phyloP scores from a whole-genome alignment of 2,888 invertebrate species.

The Acanthoscelides obtectus region DNA sequence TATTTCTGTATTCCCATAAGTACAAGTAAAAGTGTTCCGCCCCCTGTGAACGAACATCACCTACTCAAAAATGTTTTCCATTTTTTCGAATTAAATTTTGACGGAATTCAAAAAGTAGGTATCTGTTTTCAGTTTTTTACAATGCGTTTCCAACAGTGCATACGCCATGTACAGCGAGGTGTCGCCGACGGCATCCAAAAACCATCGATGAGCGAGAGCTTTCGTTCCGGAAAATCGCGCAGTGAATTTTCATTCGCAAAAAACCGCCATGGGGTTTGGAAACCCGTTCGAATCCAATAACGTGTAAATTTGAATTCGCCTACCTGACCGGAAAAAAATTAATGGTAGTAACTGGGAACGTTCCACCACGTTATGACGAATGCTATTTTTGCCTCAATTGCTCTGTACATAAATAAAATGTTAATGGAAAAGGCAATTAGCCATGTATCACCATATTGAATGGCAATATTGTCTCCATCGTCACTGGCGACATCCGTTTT shows the following conservation, averaged over 20 bases:
- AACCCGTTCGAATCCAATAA: conserved; percentile 20
- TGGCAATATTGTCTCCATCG: neutral
- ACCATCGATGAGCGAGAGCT: neutral
- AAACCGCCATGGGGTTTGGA: neutral
- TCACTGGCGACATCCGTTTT: neutral
- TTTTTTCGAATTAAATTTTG: too few species aligned
- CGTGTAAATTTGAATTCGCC: conserved; percentile 27
- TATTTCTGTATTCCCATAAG: too few species aligned
- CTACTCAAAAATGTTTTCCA: too few species aligned
- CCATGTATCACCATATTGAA: neutral
- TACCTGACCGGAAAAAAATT: conserved; percentile 22
- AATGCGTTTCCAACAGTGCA: too few species aligned
- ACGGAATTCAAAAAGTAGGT: too few species aligned
- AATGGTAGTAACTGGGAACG: conserved; percentile 21
- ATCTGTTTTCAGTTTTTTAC: too few species aligned
- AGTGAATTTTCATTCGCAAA: neutral
- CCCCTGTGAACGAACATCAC: too few species aligned
- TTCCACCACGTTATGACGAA: neutral
- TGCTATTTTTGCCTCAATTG: neutral
- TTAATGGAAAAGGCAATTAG: neutral
- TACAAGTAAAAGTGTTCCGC: too few species aligned
- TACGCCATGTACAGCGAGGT: too few species aligned
- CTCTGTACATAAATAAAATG: neutral
- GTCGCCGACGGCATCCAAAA: neutral
- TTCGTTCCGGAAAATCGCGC: neutral